These are phyloP conservation scores for Augochlorella aurata DNA, from an alignment of 2,888 invertebrate genomes.

Conservation along the genomic window DNA sequence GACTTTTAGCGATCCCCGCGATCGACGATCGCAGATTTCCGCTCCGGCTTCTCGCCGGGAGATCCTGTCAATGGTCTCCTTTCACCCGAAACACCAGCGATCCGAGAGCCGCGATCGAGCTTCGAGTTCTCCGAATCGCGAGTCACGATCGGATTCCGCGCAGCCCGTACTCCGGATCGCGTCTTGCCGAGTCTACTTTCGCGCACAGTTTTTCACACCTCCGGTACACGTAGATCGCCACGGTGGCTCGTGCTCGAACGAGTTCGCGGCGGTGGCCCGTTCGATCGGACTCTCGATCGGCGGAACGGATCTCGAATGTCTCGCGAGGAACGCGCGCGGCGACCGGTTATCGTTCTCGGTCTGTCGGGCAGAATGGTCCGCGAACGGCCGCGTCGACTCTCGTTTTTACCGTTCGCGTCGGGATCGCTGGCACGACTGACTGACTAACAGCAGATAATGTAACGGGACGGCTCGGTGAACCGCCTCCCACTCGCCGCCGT, in stretches of 20 bases:
- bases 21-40: not conserved
- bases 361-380: conserved; percentile 8
- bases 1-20: not conserved
- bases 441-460: conserved; percentile 79
- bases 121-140: not conserved
- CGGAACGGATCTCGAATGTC: not conserved
- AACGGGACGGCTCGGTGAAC: conserved; percentile 76
- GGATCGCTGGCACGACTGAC: conserved; percentile 75
- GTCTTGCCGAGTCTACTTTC: conserved; percentile 1
- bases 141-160: not conserved
- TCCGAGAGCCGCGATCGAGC: not conserved
- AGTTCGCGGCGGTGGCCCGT: not conserved
- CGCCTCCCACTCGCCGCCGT: conserved; percentile 73
- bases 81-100: conserved; percentile 22
- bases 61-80: conserved; percentile 23
- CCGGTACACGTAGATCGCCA: too few relatives aligned
- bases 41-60: not conserved
- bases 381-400: conserved; percentile 27
- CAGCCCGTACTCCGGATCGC: conserved; percentile 13
- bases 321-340: conserved; percentile 6
- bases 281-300: not conserved
- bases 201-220: conserved; percentile 25
- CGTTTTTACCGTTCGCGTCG: conserved; percentile 63
- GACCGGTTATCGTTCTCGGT: conserved; percentile 14
- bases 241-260: not conserved